Evolutionary conservation across 2,888 invertebrate species (phyloP), one percentile per base, ranked within the genome.

Genomic region (Troides aeacus): DNA sequence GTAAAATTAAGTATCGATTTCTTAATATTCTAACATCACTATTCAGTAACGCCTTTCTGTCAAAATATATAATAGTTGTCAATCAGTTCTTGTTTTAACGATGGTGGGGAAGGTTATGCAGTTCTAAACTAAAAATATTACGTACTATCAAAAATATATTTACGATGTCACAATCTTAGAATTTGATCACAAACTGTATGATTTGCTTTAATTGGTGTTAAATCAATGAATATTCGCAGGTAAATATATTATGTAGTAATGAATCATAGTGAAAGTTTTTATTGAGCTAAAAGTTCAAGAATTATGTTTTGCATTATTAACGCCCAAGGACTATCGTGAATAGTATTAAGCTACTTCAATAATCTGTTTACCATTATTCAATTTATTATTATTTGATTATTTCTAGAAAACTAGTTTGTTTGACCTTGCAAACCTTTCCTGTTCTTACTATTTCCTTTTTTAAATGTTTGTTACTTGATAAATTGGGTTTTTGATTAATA

Each of bases 211-310:
- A 79, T 80, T 76, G 69, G 80, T 76, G 75, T 77, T 76, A 69
- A 72, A 71, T 70, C 72, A 77, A 76, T 71, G 73, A 80, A 78
- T 77, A 79, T 76, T 74, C 74, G 77, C 87, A 88, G 89, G 90
- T 90, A 83, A 77, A 72, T 59, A 57, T 50, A 74, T 72, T 62
- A 72, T 74, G 71, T 64, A 21, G 73, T 72, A 74, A 79, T 75
- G 57, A 67, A 61, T 74, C n/a, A 0, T 77, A 81, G 90, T 88
- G 90, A 90, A 90, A 90, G 90, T 90, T 58, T 24, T 69, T 5
- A 30, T 80, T 68, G 66, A 64, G 67, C 72, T 39, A 46, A 21
- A 70, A 71, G 60, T 72, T 72, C 50, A 61, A 24, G 23, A 69
- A 58, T 15, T 69, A 21, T 58, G 53, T 62, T 59, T 69, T 39